phyloP scores from a whole-genome alignment of 37 sponge, comb jelly and placozoan genomes.

The Theonella swinhoei region DNA sequence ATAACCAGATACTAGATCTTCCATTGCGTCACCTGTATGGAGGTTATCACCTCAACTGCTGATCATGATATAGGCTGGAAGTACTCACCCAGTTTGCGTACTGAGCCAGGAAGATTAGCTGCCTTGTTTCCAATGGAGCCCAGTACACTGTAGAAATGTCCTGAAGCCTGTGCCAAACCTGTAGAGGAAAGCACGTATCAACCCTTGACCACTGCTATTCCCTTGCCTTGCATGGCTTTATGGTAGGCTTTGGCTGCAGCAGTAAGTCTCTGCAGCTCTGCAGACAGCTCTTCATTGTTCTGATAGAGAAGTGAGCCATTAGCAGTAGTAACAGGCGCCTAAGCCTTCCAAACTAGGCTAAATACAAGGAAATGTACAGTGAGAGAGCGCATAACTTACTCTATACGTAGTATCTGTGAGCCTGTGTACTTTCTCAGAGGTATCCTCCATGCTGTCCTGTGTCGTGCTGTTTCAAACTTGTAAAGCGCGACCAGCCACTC shows the following conservation, averaged over 20 bases:
- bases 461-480: background rate
- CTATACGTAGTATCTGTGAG: constrained; percentile 75
- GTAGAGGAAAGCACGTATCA: background rate
- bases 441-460: constrained; percentile 2
- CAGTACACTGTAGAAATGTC: constrained; percentile 31
- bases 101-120: constrained; percentile 62
- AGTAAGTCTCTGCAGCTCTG: constrained; percentile 38
- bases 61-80: background rate
- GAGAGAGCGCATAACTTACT: constrained; percentile 46
- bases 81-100: constrained; percentile 54
- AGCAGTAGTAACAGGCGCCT: too few relatives aligned
- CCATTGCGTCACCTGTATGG: constrained; percentile 37
- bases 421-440: constrained; percentile 48
- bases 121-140: constrained; percentile 61
- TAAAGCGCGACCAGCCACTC: constrained; percentile 32
- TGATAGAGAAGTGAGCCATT: background rate
- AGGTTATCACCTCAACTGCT: background rate
- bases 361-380: too few relatives aligned
- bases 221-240: constrained; percentile 60
- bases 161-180: constrained; percentile 43
- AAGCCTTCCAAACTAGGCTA: too few relatives aligned
- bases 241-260: constrained; percentile 56
- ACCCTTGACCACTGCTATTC: background rate
- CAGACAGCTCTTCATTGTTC: constrained; percentile 64
- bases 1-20: constrained; percentile 36